Conservation (phyloP, 2,797 vertebrate genomes). For the Pseudocheirus occidentalis region DNA sequence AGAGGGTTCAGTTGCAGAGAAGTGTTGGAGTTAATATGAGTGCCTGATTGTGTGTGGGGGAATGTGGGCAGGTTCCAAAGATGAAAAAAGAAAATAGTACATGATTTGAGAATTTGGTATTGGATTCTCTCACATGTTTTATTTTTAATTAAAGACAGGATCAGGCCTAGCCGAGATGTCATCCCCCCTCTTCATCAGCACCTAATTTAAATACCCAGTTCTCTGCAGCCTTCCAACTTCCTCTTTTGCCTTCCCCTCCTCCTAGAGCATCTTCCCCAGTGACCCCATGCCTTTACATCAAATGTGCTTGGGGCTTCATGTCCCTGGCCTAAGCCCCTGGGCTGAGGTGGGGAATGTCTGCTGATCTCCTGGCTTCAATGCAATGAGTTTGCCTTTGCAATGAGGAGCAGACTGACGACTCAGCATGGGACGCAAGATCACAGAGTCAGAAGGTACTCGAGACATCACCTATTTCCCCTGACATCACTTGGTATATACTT, state of each 20-base stretch:
- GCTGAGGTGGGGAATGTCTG: neutral
- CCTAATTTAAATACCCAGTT: neutral
- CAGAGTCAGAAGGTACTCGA: rapidly evolving
- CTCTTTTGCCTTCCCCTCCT: neutral
- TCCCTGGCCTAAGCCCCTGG: neutral
- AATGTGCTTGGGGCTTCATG: neutral
- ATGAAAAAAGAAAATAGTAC: neutral
- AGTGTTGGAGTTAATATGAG: neutral
- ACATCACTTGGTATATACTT: neutral
- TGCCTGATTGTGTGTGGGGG: neutral
- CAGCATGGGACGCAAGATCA: neutral
- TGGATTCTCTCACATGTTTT: neutral
- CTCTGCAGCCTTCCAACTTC: neutral
- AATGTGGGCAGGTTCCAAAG: neutral
- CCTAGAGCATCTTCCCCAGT: neutral
- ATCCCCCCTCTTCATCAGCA: neutral
- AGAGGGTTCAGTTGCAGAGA: neutral
- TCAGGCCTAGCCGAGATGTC: neutral
- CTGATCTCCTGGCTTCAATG: neutral
- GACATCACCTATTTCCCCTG: neutral
- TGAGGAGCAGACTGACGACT: neutral
- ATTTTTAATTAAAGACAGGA: neutral
- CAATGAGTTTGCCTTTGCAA: neutral
- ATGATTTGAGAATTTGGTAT: neutral
- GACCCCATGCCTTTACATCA: neutral